Evolutionary conservation across 2,888 invertebrate genomes (phyloP).

Genomic region (Tetrapedia diversipes): DNA sequence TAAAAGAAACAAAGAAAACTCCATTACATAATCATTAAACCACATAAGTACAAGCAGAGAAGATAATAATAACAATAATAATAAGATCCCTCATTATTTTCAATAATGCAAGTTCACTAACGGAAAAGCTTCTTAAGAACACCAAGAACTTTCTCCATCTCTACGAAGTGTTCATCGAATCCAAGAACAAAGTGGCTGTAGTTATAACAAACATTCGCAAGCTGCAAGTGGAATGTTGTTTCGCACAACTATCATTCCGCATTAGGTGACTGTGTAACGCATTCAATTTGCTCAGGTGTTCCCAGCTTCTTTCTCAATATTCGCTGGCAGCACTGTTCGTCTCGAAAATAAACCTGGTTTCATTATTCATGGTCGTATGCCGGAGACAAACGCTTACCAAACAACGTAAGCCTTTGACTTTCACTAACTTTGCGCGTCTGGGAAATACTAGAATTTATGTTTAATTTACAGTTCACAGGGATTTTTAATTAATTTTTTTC

Average conservation of each 20-base stretch:
- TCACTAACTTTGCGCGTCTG: conserved; percentile 2
- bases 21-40: not conserved
- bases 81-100: not conserved
- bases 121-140: not conserved
- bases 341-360: conserved; percentile 69
- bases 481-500: no score
- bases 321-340: conserved; percentile 60
- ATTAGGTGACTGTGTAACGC: conserved; percentile 60
- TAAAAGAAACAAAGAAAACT: no score
- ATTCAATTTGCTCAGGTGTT: conserved; percentile 75
- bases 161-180: not conserved
- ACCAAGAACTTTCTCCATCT: not conserved
- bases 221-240: conserved; percentile 8
- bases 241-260: conserved; percentile 27
- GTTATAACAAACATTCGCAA: conserved; percentile 8
- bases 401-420: conserved; percentile 33
- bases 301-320: conserved; percentile 68
- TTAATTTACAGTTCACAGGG: no score
- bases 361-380: conserved; percentile 69
- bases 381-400: conserved; percentile 34
- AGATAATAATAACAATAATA: not conserved
- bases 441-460: no score
- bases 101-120: not conserved
- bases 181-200: not conserved
- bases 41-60: no score